Evolutionary conservation across 1,140 invertebrate genomes (phyloP), one percentile per base, ranked within the genome.

Genomic region (Aplysia californica): DNA sequence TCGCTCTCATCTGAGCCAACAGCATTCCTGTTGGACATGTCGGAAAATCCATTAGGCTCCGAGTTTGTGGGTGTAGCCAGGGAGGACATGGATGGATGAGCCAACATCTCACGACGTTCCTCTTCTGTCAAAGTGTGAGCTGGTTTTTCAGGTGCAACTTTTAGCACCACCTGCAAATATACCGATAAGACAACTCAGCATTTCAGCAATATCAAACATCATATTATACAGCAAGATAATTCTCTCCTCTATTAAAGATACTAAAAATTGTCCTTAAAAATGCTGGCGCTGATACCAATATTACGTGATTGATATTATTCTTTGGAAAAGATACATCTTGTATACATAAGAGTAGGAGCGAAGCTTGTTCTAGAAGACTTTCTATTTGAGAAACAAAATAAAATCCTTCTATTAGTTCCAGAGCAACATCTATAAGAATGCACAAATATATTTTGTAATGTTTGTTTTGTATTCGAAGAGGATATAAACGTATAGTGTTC

Each of bases 121-220:
- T 79, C 79, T 75, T 87, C 86, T 20, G 83, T 82, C 38, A 86
- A 70, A 26, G 81, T 85, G 56, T 90, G 81, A 38, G 85, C 83
- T 10, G 90, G 90, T 78, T 91, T 91, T 67, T 86, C 84, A 71
- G 90, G 90, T 21, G 89, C 90, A 59, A 87, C 87, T 75, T 87
- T 89, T 68, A 87, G 77, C 61, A 91, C 73, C 2, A 91, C 87
- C 89, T 90, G 77, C 31, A 76, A 80, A n/a, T n/a, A n/a, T n/a
- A n/a, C n/a, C n/a, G n/a, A n/a, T n/a, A n/a, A n/a, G n/a, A n/a
- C n/a, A n/a, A n/a, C n/a, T n/a, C n/a, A n/a, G n/a, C n/a, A n/a
- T n/a, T n/a, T n/a, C n/a, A n/a, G n/a, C n/a, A 70, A 84, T 70
- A 26, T 55, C 20, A 15, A 59, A 68, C 20, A 29, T 15, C 20